Evolutionary conservation across 2,113 vertebrate genomes (phyloP).

Genomic region (Tautogolabrus adspersus): DNA sequence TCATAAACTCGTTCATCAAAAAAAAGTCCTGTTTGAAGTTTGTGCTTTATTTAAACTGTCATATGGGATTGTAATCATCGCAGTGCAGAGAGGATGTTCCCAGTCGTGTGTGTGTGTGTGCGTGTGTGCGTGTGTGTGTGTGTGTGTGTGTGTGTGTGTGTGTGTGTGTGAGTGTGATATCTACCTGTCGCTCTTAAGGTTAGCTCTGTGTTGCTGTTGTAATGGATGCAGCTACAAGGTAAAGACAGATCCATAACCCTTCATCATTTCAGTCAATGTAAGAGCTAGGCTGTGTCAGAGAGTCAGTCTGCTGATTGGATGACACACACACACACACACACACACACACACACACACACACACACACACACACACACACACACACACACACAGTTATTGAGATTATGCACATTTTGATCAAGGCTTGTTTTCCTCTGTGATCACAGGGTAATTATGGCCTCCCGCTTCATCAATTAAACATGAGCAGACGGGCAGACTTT

Average conservation of each 20-base stretch:
- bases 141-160: neutral
- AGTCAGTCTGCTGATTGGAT: slow-evolving; percentile 48
- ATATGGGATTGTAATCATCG: slow-evolving; percentile 4
- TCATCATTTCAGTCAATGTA: slow-evolving; percentile 12
- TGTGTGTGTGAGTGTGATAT: neutral
- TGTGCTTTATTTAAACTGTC: slow-evolving; percentile 34
- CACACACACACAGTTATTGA: slow-evolving; percentile 23
- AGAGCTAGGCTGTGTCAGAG: slow-evolving; percentile 31
- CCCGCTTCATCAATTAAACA: slow-evolving; percentile 72
- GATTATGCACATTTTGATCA: slow-evolving; percentile 50
- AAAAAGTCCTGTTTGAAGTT: slow-evolving; percentile 14
- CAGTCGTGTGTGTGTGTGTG: slow-evolving; percentile 7
- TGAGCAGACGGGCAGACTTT: slow-evolving; percentile 46
- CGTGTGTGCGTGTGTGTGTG: slow-evolving; percentile 8
- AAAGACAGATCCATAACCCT: slow-evolving; percentile 32
- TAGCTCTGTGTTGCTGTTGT: slow-evolving; percentile 8
- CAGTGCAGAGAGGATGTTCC: neutral
- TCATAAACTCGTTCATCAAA: slow-evolving; percentile 3
- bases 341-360: slow-evolving; percentile 2
- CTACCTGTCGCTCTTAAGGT: slow-evolving; percentile 21
- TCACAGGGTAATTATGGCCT: slow-evolving; percentile 62
- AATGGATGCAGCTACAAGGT: slow-evolving; percentile 23
- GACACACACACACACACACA: slow-evolving; percentile 24
- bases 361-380: slow-evolving; percentile 29
- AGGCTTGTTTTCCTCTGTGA: slow-evolving; percentile 60